These are phyloP conservation scores for Apostichopus japonicus DNA, from an alignment of 35 echinoderm and acorn worm species.

Conservation along the genomic window DNA sequence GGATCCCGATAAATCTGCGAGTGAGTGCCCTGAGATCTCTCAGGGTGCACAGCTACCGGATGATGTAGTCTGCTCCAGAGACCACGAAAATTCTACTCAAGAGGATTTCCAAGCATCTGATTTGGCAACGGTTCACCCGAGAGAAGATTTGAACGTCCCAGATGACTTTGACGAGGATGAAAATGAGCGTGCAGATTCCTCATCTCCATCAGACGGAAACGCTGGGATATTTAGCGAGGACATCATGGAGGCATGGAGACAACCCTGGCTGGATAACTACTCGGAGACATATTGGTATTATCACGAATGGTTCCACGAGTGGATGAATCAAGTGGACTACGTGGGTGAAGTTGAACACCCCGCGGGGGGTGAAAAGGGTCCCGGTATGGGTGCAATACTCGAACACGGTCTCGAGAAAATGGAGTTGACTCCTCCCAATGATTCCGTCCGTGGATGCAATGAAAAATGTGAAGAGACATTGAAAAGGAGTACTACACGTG, in stretches of 20 bases:
- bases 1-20: neutral
- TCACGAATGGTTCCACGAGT: conserved; percentile 41
- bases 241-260: conserved; percentile 18
- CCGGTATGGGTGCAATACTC: neutral
- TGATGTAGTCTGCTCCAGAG: neutral
- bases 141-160: neutral
- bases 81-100: neutral
- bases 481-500: neutral
- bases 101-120: too few species aligned
- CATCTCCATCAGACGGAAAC: neutral
- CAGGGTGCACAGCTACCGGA: neutral
- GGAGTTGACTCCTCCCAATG: neutral
- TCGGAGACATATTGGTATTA: conserved; percentile 45
- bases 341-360: neutral
- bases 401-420: neutral
- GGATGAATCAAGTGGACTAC: neutral
- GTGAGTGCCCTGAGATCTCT: neutral
- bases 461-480: neutral
- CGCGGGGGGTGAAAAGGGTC: neutral
- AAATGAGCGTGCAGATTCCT: neutral
- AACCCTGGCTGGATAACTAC: conserved; percentile 47
- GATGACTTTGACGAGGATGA: neutral
- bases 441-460: neutral
- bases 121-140: too few species aligned
- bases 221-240: neutral